These are phyloP conservation scores for Aphelinus certus DNA, from an alignment of 1,140 invertebrate genomes.

Conservation along the genomic window DNA sequence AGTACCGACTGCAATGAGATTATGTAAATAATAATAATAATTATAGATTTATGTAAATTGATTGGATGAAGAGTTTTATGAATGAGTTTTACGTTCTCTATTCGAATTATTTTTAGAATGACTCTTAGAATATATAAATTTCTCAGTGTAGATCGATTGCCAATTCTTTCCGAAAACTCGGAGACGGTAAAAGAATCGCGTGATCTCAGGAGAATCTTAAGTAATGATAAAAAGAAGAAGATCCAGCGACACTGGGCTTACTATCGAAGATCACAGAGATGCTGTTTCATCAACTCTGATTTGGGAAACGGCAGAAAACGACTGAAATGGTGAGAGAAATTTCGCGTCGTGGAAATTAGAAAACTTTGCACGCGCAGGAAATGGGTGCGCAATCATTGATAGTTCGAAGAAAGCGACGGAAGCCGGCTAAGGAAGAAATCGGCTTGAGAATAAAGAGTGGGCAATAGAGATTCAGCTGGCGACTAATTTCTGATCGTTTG, in stretches of 20 bases:
- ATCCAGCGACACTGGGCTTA: background rate
- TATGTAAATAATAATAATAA: too few relatives aligned
- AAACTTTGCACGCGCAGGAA: slow-evolving; percentile 35
- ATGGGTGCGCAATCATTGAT: slow-evolving; percentile 5
- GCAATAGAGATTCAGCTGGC: slow-evolving; percentile 33
- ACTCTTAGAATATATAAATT: too few relatives aligned
- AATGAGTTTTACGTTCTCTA: too few relatives aligned
- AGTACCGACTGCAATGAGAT: too few relatives aligned
- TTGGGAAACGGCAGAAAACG: background rate
- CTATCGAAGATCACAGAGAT: slow-evolving; percentile 3
- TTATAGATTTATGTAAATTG: too few relatives aligned
- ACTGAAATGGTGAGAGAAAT: slow-evolving; percentile 17
- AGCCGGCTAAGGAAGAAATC: slow-evolving; percentile 3
- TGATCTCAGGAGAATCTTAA: too few relatives aligned
- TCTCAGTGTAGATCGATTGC: too few relatives aligned
- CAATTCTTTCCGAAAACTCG: too few relatives aligned
- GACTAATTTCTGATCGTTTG: slow-evolving; percentile 53
- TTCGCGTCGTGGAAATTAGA: slow-evolving; percentile 29
- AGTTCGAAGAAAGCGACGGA: slow-evolving; percentile 10
- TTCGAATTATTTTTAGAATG: too few relatives aligned
- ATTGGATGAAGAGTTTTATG: too few relatives aligned
- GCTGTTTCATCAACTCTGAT: slow-evolving; percentile 39
- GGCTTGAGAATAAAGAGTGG: slow-evolving; percentile 23
- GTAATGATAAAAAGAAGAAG: background rate
- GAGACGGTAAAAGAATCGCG: too few relatives aligned